Evolutionary conservation across 2,797 vertebrate genomes (phyloP), one percentile per base, ranked within the genome.

Genomic region (Thunnus albacares): DNA sequence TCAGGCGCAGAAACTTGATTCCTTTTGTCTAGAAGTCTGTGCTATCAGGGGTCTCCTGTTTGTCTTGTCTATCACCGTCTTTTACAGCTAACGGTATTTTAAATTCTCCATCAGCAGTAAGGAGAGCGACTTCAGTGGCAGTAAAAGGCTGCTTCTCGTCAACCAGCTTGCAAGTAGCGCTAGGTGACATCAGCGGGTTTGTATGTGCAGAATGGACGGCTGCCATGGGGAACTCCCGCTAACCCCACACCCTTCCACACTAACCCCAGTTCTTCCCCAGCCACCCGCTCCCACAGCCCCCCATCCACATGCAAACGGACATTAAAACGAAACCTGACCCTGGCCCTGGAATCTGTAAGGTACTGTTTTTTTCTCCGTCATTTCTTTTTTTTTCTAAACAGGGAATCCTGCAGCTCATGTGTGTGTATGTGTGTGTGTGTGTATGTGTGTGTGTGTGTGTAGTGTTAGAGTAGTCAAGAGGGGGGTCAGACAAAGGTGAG

Each of bases 401-500:
- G 82, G 82, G 90, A 91, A 87, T 90, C 86, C 85, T 88, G 80
- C 71, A 75, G 82, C 64, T 63, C 81, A 26, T 74, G 33, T 55
- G 43, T 70, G 49, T 76, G 79, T 70, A 52, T 62, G 72, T 65
- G 61, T 60, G 58, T 71, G 52, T 35, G 45, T 22, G 60, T 38
- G 67, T 49, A 66, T 47, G 67, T 53, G 22, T 61, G 62, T 63
- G 56, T 61, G 60, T 49, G 30, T 28, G 7, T 45, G 58, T 57
- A 10, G 70, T 13, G 15, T 80, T 41, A 33, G 65, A 8, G 56
- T 35, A 71, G 72, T 57, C 64, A 22, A 92, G 93, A 79, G 84
- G 91, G 73, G 15, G 97, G 97, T 98, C 95, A 88, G 64, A 87
- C 86, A 94, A 94, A 97, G 97, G 97, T 97, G 95, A 98, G 93